Conservation (phyloP, 1,140 invertebrate genomes). For the Formica selysi region DNA sequence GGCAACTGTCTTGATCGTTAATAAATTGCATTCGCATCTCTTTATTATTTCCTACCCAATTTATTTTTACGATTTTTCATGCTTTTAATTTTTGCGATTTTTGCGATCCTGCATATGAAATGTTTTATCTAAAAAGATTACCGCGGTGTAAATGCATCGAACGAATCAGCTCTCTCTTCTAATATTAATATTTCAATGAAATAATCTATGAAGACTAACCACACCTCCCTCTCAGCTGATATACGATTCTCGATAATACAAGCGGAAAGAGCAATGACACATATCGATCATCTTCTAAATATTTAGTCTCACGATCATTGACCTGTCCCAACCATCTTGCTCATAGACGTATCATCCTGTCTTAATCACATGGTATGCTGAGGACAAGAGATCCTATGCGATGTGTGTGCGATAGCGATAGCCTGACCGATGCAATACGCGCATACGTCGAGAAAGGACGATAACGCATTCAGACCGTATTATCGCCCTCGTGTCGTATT, state of each 20-base stretch:
- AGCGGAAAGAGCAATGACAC: conserved; percentile 67
- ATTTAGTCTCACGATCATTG: conserved; percentile 79
- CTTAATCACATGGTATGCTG: conserved; percentile 37
- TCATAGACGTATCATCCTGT: conserved; percentile 49
- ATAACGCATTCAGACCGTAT: conserved; percentile 70
- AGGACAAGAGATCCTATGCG: conserved; percentile 40
- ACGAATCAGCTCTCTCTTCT: conserved; percentile 20
- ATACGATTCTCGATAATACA: conserved; percentile 66
- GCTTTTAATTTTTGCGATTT: conserved; percentile 44
- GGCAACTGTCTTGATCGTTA: too few relatives aligned
- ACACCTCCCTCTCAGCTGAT: conserved; percentile 8
- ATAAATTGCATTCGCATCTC: conserved; percentile 23
- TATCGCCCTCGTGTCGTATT: conserved; percentile 76
- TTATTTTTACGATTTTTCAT: conserved; percentile 27
- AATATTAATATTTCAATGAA: conserved; percentile 60
- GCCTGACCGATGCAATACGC: conserved; percentile 47
- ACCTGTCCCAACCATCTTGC: conserved; percentile 72
- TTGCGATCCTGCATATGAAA: background rate
- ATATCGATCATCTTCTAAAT: conserved; percentile 75
- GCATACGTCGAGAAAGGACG: conserved; percentile 56
- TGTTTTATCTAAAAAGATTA: conserved; percentile 14
- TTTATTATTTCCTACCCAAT: background rate
- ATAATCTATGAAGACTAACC: conserved; percentile 42
- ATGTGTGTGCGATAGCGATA: conserved; percentile 35
- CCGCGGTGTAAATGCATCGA: background rate